phyloP scores from a whole-genome alignment of 2,797 vertebrate genomes.

The Phrynocephalus forsythii region DNA sequence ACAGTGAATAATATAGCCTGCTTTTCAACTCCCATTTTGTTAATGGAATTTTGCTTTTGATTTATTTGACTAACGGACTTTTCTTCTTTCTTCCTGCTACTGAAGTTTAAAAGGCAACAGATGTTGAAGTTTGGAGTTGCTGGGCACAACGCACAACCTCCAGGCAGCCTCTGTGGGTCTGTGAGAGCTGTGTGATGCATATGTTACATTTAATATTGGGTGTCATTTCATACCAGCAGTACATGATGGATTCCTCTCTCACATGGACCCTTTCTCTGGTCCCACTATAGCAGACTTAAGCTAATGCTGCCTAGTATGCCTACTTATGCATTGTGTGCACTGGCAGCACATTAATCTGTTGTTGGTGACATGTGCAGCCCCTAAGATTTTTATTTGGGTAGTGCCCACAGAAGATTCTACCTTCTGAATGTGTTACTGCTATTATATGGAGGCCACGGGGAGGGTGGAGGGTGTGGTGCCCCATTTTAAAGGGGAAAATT shows the following conservation, averaged over 20 bases:
- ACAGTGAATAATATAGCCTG: constrained; percentile 51
- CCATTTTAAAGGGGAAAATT: too few relatives aligned
- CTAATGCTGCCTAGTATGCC: not conserved
- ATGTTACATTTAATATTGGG: not conserved
- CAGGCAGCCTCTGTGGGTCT: not conserved
- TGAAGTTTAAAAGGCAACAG: constrained; percentile 28
- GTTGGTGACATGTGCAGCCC: not conserved
- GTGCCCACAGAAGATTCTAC: too few relatives aligned
- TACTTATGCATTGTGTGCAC: too few relatives aligned
- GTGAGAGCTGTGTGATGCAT: not conserved
- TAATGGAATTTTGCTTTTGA: constrained; percentile 56
- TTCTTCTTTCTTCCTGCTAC: constrained; percentile 42
- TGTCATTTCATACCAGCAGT: not conserved
- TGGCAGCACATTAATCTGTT: not conserved
- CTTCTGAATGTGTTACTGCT: too few relatives aligned
- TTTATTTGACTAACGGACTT: constrained; percentile 50
- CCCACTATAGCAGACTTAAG: not conserved
- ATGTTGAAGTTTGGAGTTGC: not conserved
- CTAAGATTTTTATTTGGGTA: too few relatives aligned
- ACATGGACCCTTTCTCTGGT: not conserved
- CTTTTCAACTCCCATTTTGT: constrained; percentile 55
- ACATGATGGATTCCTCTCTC: not conserved
- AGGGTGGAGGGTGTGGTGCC: too few relatives aligned
- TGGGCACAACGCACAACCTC: not conserved
- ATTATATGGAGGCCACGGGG: too few relatives aligned